Conservation (phyloP, 2,797 vertebrate species). For the Echeneis naucrates region DNA sequence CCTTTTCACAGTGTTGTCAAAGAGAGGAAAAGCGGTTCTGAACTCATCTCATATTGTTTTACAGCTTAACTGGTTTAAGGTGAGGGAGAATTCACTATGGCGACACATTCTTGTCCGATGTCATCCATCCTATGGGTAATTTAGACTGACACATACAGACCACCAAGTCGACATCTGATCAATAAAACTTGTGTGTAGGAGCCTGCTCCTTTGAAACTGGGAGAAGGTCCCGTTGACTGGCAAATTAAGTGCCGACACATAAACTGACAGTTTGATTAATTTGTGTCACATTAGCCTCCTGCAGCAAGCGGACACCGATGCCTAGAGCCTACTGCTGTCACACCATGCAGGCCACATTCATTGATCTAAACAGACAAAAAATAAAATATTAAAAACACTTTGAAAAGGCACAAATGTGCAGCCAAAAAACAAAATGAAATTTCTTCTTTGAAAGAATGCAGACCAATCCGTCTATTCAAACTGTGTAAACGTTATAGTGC, state of each 20-base stretch:
- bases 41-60: background rate
- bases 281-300: constrained; percentile 22
- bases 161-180: constrained; percentile 41
- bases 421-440: background rate
- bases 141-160: constrained; percentile 26
- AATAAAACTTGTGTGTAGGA: constrained; percentile 36
- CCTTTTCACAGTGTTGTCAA: background rate
- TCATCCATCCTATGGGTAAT: background rate
- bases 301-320: constrained; percentile 2
- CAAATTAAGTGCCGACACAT: constrained; percentile 20
- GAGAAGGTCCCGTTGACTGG: constrained; percentile 15
- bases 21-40: background rate
- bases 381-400: background rate
- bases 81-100: background rate
- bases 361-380: background rate
- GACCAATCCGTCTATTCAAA: no score
- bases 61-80: background rate
- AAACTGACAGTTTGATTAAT: constrained; percentile 31
- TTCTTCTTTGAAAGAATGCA: no score
- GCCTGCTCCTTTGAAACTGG: constrained; percentile 29
- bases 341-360: background rate
- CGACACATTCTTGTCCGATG: background rate
- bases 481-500: background rate
- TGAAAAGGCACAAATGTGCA: background rate
- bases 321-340: background rate